Conservation (phyloP, 2,888 invertebrate species). For the Thera britannica region DNA sequence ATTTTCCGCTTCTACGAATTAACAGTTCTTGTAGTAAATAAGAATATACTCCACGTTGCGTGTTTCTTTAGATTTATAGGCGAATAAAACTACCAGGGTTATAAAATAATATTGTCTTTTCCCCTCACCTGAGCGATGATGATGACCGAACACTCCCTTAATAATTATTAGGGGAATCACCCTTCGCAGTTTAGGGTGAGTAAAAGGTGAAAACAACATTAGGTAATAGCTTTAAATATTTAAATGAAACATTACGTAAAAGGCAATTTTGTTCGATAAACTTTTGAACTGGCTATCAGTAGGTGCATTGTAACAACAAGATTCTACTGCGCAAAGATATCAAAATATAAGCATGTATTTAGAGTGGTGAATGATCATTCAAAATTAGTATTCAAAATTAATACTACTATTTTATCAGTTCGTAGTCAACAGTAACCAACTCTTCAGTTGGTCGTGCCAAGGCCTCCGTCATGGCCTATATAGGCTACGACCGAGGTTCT, state of each 20-base stretch:
- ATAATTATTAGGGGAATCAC: constrained; percentile 66
- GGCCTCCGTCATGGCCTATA: too few species aligned
- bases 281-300: constrained; percentile 63
- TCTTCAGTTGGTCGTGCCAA: too few species aligned
- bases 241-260: constrained; percentile 42
- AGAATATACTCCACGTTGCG: constrained; percentile 24
- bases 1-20: background rate
- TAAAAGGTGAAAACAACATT: constrained; percentile 57
- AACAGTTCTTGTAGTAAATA: background rate
- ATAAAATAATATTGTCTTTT: constrained; percentile 63
- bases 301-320: constrained; percentile 50
- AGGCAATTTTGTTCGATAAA: constrained; percentile 51
- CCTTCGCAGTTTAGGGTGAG: constrained; percentile 58
- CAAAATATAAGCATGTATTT: constrained; percentile 19
- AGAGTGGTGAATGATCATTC: background rate
- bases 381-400: too few species aligned
- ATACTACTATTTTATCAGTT: too few species aligned
- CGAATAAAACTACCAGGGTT: constrained; percentile 50
- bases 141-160: constrained; percentile 71
- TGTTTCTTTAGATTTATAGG: constrained; percentile 52
- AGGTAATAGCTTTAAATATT: constrained; percentile 33
- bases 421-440: too few species aligned
- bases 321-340: constrained; percentile 30
- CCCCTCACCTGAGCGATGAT: constrained; percentile 66
- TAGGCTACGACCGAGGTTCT: too few species aligned